Evolutionary conservation across 2,888 invertebrate species (phyloP).

Genomic region (Prosopocoilus inquinatus): DNA sequence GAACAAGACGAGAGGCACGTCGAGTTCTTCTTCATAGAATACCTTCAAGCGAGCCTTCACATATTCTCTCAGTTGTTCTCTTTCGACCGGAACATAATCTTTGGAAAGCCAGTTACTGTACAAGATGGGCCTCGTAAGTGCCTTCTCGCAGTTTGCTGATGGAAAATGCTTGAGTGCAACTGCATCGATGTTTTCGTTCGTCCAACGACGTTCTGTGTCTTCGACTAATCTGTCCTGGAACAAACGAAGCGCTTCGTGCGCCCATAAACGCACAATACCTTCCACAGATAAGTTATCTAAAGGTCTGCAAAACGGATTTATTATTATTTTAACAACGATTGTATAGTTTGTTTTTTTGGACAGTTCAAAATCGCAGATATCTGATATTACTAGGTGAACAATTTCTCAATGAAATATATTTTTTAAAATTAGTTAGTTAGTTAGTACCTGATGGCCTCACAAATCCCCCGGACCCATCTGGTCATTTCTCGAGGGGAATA

Average conservation of each 20-base stretch:
- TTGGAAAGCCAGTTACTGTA: constrained; percentile 99
- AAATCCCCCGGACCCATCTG: constrained; percentile 98
- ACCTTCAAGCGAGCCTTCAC: constrained; percentile 96
- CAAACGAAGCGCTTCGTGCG: constrained; percentile 95
- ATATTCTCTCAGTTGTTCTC: constrained; percentile 93
- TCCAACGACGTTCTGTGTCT: constrained; percentile 94
- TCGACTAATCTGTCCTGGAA: constrained; percentile 97
- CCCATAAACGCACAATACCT: constrained; percentile 97
- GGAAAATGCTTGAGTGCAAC: constrained; percentile 95
- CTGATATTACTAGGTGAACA: too few relatives aligned
- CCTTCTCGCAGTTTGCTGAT: constrained; percentile 62
- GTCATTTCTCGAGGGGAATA: constrained; percentile 99
- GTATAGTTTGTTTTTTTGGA: too few relatives aligned
- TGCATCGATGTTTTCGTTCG: constrained; percentile 93
- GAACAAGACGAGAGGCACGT: constrained; percentile 96
- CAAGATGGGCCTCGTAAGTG: constrained; percentile 90
- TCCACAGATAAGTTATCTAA: constrained; percentile 89
- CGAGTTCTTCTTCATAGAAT: constrained; percentile 99
- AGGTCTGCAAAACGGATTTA: constrained; percentile 67
- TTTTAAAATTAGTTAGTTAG: neutral
- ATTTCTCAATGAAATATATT: too few relatives aligned
- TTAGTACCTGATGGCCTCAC: constrained; percentile 83
- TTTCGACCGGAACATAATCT: constrained; percentile 94
- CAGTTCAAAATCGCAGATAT: too few relatives aligned
- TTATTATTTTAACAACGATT: too few relatives aligned